phyloP scores from a whole-genome alignment of 2,797 vertebrate genomes.

The Malacoctenus gilli region DNA sequence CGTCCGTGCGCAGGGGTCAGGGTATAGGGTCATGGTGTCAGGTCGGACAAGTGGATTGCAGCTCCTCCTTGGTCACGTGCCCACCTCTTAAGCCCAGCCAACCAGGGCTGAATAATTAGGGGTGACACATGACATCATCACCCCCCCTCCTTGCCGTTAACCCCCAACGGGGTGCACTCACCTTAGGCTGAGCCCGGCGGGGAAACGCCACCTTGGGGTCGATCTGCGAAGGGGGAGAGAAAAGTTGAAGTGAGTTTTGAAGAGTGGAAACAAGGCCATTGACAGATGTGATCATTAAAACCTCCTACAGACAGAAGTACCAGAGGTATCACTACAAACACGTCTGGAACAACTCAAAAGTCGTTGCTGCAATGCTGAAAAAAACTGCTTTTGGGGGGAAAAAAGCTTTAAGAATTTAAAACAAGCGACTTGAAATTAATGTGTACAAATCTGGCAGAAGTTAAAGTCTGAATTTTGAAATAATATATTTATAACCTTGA shows the following conservation, averaged over 20 bases:
- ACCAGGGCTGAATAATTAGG: constrained; percentile 52
- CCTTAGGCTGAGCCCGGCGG: constrained; percentile 94
- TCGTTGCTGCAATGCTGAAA: no score
- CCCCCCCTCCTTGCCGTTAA: constrained; percentile 38
- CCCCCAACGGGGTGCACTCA: constrained; percentile 67
- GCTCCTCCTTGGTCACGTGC: constrained; percentile 45
- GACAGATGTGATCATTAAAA: no score
- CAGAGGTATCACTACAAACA: neutral
- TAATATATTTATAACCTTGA: no score
- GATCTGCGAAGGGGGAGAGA: constrained; percentile 81
- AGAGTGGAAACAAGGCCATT: neutral
- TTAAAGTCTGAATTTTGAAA: no score
- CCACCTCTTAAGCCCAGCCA: constrained; percentile 61
- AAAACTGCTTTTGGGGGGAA: no score
- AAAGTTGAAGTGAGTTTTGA: constrained; percentile 19
- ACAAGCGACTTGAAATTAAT: no score
- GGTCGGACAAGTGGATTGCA: constrained; percentile 61
- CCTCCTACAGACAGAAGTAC: no score
- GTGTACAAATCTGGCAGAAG: no score
- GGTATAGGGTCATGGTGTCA: constrained; percentile 58
- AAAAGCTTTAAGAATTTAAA: no score
- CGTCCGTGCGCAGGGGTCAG: constrained; percentile 31
- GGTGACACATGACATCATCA: constrained; percentile 66
- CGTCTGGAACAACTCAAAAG: no score
- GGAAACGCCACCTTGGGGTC: constrained; percentile 94